Base-by-base conservation (phyloP, 2,797 vertebrate species). In the Poecilia picta region DNA sequence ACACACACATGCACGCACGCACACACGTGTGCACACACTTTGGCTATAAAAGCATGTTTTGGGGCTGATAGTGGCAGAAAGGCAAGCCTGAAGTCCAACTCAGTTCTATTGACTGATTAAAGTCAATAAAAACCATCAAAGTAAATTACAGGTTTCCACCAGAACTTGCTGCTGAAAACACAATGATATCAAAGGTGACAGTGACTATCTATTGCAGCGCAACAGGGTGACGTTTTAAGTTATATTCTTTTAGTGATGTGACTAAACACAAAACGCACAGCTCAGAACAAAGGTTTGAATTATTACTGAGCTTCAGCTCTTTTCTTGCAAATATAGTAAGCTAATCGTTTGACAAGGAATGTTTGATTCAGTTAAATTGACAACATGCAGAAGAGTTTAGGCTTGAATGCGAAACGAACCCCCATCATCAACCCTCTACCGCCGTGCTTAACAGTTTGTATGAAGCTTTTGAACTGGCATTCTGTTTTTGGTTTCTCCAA, bases 41-140 rank as follows among this genome's bases (percentile, higher is more conserved):
- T 15, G 51, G 51, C n/a, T 74, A 41, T 55, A 55, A 74, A 57
- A 74, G 51, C 33, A 46, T 72, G 25, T 72, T 83, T 77, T 75
- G 62, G 77, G 80, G 82, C 66, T 90, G 85, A 91, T 92, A 78
- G 92, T 74, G 81, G 45, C 62, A 83, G 71, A 73, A 71, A 71
- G 46, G 66, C 66, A 59, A 49, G 75, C 16, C 43, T 73, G 7
- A 72, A 46, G 5, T 64, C 57, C 74, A 64, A 46, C 43, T 64
- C n/a, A 62, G 57, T 75, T 68, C 46, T 70, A n/a, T 18, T 45
- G 11, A 47, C 46, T n/a, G 43, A 64, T 45, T 47, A 55, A 75
- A 75, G 41, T 72, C 68, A 28, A 46, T 72, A 41, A 31, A 31
- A 31, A 59, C 2, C 55, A 75, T 45, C 8, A 25, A 74, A 74